A percentile compares a stretch with the other conserved stretches of the same genome.
These are phyloP conservation scores for Darevskia nairensis DNA, from an alignment of 2,797 vertebrate genomes.

Conservation along the genomic window DNA sequence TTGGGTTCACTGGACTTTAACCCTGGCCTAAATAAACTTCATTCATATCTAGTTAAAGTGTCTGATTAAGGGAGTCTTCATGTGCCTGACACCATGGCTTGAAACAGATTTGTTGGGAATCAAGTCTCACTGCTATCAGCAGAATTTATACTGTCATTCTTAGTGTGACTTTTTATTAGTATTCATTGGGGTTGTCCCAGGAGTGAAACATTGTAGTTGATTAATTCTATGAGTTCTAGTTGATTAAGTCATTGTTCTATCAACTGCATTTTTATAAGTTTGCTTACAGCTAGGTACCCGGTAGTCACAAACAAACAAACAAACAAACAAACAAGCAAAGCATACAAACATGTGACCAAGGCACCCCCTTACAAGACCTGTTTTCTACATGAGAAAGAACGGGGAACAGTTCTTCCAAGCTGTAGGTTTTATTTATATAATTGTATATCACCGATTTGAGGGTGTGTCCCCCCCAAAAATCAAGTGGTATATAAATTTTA, in stretches of 20 bases:
- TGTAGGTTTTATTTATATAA: no score
- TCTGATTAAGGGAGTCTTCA: background rate
- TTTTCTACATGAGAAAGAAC: background rate
- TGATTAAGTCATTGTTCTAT: background rate
- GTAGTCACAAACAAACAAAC: background rate
- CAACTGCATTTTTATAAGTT: background rate
- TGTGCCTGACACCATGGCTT: background rate
- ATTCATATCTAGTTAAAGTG: background rate
- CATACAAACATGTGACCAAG: background rate
- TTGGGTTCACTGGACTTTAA: background rate
- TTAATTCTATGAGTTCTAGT: background rate
- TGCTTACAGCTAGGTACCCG: background rate
- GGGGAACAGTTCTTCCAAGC: background rate
- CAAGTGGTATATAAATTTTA: no score
- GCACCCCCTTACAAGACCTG: background rate
- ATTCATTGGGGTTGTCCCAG: background rate
- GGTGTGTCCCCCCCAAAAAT: no score
- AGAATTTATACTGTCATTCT: background rate
- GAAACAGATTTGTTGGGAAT: background rate
- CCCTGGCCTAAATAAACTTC: background rate
- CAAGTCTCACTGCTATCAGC: background rate
- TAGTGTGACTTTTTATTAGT: background rate
- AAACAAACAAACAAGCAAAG: background rate
- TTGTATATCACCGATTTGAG: no score
- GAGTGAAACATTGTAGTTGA: background rate